These are phyloP conservation scores for Leptosomus discolor DNA, from an alignment of 2,113 vertebrate species.

Conservation along the genomic window DNA sequence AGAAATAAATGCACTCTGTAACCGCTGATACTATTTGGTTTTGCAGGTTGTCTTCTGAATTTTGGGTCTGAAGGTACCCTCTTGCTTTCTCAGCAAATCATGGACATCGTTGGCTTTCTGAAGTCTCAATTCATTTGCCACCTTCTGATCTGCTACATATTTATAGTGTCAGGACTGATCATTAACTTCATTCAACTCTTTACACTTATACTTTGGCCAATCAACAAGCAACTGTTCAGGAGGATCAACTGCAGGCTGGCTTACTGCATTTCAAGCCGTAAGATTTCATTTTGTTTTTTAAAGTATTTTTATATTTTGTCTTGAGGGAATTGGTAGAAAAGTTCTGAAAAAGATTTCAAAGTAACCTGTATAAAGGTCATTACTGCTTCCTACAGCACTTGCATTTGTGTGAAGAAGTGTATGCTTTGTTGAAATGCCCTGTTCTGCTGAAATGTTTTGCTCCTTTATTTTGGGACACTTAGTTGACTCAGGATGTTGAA, in stretches of 20 bases:
- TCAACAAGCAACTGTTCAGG: slow-evolving; percentile 89
- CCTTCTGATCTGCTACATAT: slow-evolving; percentile 91
- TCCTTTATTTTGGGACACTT: neutral
- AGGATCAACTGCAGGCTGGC: slow-evolving; percentile 89
- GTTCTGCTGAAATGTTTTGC: neutral
- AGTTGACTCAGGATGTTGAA: neutral
- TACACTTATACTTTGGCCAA: slow-evolving; percentile 86
- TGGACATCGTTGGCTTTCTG: slow-evolving; percentile 85
- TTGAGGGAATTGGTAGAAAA: neutral
- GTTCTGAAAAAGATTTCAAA: neutral
- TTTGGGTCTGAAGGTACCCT: slow-evolving; percentile 16
- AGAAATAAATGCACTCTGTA: neutral
- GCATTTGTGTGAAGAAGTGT: neutral
- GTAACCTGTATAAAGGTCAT: neutral
- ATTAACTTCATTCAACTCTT: slow-evolving; percentile 89
- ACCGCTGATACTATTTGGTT: slow-evolving; percentile 44
- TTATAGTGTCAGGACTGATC: slow-evolving; percentile 89
- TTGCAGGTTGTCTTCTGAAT: slow-evolving; percentile 46
- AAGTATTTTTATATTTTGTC: neutral
- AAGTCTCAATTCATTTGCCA: slow-evolving; percentile 93
- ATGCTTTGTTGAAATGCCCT: neutral
- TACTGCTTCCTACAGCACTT: neutral
- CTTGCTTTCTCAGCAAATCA: slow-evolving; percentile 52
- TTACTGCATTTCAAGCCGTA: slow-evolving; percentile 92
- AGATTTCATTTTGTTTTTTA: slow-evolving; percentile 50